phyloP scores from a whole-genome alignment of 1,140 invertebrate species.

The Brachionus rubens region DNA sequence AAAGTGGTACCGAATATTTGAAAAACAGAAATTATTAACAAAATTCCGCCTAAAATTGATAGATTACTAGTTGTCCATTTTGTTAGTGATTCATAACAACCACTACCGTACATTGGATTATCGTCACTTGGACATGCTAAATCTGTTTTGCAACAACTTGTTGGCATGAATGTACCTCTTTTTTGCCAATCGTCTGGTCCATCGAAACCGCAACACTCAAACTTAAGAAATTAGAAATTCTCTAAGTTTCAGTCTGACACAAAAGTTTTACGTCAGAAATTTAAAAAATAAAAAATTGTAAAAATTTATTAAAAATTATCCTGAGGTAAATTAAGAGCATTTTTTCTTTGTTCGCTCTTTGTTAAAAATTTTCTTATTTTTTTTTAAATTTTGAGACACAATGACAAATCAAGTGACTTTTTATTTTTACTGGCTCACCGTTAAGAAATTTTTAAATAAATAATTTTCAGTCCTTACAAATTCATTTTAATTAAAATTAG shows the following conservation, averaged over 20 bases:
- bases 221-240: background rate
- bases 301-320: too few species aligned
- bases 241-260: background rate
- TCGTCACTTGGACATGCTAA: constrained; percentile 32
- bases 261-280: too few species aligned
- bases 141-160: constrained; percentile 28
- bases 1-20: constrained; percentile 44
- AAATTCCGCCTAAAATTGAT: constrained; percentile 1
- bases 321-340: too few species aligned
- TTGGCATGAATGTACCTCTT: constrained; percentile 36
- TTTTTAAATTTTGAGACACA: too few species aligned
- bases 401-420: too few species aligned
- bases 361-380: too few species aligned
- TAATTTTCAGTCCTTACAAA: too few species aligned
- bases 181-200: constrained; percentile 44
- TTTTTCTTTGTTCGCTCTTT: too few species aligned
- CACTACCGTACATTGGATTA: constrained; percentile 21
- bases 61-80: constrained; percentile 29
- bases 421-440: too few species aligned
- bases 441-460: too few species aligned
- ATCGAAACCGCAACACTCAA: constrained; percentile 40
- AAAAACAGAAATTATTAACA: constrained; percentile 9
- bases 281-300: too few species aligned
- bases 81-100: constrained; percentile 17
- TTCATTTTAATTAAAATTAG: too few species aligned